These are phyloP conservation scores for Eupithecia dodoneata DNA, from an alignment of 2,888 invertebrate genomes.

Conservation along the genomic window DNA sequence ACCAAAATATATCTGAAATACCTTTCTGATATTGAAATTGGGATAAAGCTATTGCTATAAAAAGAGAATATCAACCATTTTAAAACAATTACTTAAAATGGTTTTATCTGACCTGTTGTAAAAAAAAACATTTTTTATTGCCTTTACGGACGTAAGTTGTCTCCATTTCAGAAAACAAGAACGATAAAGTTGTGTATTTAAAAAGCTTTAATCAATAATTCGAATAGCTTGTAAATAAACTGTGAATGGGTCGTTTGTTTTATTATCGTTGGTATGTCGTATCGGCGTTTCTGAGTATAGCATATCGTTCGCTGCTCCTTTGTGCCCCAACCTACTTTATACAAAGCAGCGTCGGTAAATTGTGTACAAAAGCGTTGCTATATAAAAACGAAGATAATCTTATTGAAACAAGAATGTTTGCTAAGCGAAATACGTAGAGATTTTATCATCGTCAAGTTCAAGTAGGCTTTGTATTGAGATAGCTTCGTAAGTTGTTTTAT, in stretches of 20 bases:
- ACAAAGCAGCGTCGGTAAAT: conserved; percentile 47
- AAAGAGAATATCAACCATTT: neutral
- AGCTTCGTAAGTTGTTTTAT: conserved; percentile 15
- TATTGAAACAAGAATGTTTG: conserved; percentile 50
- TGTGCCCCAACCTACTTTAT: conserved; percentile 44
- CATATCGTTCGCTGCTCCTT: conserved; percentile 42
- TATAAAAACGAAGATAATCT: conserved; percentile 52
- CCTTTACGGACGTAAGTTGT: conserved; percentile 19
- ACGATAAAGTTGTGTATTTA: conserved; percentile 30
- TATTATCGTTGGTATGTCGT: conserved; percentile 33
- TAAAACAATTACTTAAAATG: neutral
- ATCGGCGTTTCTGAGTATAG: conserved; percentile 28
- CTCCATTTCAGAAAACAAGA: conserved; percentile 22
- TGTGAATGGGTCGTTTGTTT: conserved; percentile 35
- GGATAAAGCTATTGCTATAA: neutral
- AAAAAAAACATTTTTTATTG: conserved; percentile 14
- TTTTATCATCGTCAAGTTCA: conserved; percentile 40
- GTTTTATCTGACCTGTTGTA: neutral
- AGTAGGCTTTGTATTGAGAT: conserved; percentile 22
- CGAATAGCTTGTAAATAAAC: conserved; percentile 34
- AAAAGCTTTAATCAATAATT: conserved; percentile 35
- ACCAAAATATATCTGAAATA: neutral
- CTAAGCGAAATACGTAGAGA: conserved; percentile 41
- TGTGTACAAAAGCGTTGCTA: conserved; percentile 47
- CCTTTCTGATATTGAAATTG: neutral